Evolutionary conservation across 2,797 vertebrate species (phyloP), one percentile per base, ranked within the genome.

Genomic region (Sebastes diploproa): DNA sequence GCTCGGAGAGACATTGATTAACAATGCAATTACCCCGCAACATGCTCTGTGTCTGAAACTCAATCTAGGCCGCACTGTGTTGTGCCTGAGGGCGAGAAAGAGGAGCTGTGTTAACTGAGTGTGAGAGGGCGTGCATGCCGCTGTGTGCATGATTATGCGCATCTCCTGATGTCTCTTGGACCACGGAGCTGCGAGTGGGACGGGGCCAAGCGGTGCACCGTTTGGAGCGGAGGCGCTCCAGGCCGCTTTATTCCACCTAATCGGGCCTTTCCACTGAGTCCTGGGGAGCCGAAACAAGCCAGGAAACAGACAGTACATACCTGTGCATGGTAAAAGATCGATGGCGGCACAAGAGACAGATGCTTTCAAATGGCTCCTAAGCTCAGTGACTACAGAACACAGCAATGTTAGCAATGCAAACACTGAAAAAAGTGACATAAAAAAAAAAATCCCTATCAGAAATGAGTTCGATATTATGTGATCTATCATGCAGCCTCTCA

Each of bases 21-120:
- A 96, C 94, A 96, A 92, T 92, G 93, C 94, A 96, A 96, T 96
- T 96, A 96, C 94, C 90, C 91, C 70, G 90, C 87, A 95, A 95
- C 94, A 94, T 92, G 92, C 90, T 94, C 87, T 88, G 77, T 91
- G 92, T 91, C 90, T 95, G 91, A 94, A 95, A 94, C 91, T 94
- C 94, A 92, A 94, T 94, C 92, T 92, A 82, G 76, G 80, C 84
- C 72, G 78, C 77, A 77, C 73, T 81, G 79, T 89, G 88, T 86
- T 90, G 76, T 58, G 91, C 90, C 87, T 78, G 75, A 86, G 83
- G 93, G 82, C 58, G 82, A 78, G 64, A 72, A 72, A 78, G 86
- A 87, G 84, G 86, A 87, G 84, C 34, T 32, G 61, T 76, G 79
- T 80, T 72, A 70, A 68, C 62, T 70, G 80, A 56, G 85, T 79